These are phyloP conservation scores for Trichogramma evanescens DNA, from an alignment of 2,888 invertebrate species.

Conservation along the genomic window DNA sequence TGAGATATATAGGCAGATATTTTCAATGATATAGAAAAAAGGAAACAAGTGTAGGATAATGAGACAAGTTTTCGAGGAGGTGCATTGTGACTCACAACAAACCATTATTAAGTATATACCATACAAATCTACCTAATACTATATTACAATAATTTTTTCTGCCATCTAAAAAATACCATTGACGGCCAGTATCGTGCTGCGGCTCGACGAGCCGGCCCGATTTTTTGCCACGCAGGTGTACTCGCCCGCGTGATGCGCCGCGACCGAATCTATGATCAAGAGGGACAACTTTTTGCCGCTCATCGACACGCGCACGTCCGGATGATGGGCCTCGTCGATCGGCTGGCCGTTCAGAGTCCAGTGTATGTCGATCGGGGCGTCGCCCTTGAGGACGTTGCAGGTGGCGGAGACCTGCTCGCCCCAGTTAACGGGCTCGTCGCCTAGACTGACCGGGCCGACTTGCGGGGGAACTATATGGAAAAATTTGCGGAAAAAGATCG, in stretches of 20 bases:
- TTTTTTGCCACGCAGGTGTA: slow-evolving; percentile 56
- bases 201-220: slow-evolving; percentile 49
- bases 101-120: too few relatives aligned
- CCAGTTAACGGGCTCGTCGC: slow-evolving; percentile 56
- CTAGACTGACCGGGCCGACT: slow-evolving; percentile 54
- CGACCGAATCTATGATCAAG: slow-evolving; percentile 54
- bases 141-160: not conserved
- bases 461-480: slow-evolving; percentile 49
- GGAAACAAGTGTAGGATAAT: not conserved
- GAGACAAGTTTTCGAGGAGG: not conserved
- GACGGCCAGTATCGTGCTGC: slow-evolving; percentile 50
- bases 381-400: slow-evolving; percentile 66
- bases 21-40: not conserved
- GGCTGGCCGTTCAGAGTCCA: slow-evolving; percentile 58
- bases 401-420: slow-evolving; percentile 66
- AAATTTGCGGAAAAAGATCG: not conserved
- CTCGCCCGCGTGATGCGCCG: slow-evolving; percentile 53
- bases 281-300: slow-evolving; percentile 52
- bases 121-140: too few relatives aligned
- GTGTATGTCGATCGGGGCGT: slow-evolving; percentile 60
- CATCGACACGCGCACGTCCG: slow-evolving; percentile 52
- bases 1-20: slow-evolving; percentile 14
- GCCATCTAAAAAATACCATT: slow-evolving; percentile 51
- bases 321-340: slow-evolving; percentile 39
- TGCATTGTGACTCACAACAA: too few relatives aligned